Evolutionary conservation across 1,140 invertebrate genomes (phyloP), one percentile per base, ranked within the genome.

Genomic region (Kradibia gibbosae): DNA sequence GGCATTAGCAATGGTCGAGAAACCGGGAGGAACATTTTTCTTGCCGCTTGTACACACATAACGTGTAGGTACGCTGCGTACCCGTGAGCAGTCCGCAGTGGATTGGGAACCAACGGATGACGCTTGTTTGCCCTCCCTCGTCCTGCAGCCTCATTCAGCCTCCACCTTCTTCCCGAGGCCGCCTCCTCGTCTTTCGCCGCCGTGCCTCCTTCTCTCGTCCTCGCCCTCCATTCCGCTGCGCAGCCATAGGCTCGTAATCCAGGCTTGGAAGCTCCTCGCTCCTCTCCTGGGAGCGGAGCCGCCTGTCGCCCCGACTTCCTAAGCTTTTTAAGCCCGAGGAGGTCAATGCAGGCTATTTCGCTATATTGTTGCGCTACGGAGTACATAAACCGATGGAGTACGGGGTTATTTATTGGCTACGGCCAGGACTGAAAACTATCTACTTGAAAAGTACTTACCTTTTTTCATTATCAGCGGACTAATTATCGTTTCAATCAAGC

Each of bases 91-190:
- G 20, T 3, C 15, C n/a, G 17, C 15, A 85, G 85, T 87, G 86
- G 86, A 89, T 89, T 86, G 87, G 85, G 87, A 89, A 89, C 86
- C 83, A 87, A 87, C 88, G 88, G 88, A 89, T 90, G 89, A 89
- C 87, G 88, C 88, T 89, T 85, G 83, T 86, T 89, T 86, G 78
- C 80, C 84, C 82, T 78, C 78, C 62, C 31, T 72, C 36, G n/a
- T 83, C 80, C 78, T 57, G 62, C 72, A 60, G 55, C 70, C 42
- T 39, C 73, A 73, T 42, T 48, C 25, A 15, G 10, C 7, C 20
- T 45, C 20, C 11, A 55, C 20, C 34, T 48, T 15, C 5, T 34
- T 34, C 11, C 36, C 77, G 5, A 8, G 62, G n/a, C 28, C 4
- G 13, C 39, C 79, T 82, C 74, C 79, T 83, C 85, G 82, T 84